Conservation (phyloP, 1,140 invertebrate genomes). For the Drosophila yakuba region DNA sequence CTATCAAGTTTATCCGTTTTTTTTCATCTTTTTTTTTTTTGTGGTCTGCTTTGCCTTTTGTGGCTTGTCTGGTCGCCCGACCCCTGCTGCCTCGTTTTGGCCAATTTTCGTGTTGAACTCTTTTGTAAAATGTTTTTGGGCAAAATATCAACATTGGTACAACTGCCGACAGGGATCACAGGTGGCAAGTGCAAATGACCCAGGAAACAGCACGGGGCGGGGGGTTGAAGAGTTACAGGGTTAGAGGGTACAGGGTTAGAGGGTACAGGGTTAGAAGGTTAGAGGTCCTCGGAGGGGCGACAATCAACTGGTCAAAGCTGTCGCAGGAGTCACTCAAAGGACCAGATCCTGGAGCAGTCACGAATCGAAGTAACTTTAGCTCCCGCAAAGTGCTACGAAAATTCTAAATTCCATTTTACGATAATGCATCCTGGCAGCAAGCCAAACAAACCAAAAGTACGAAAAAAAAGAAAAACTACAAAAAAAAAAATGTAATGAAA, state of each 20-base stretch:
- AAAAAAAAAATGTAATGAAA: conserved; percentile 18
- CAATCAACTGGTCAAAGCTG: conserved; percentile 53
- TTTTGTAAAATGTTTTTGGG: conserved; percentile 64
- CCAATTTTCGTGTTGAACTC: conserved; percentile 62
- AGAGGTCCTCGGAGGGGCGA: conserved; percentile 5
- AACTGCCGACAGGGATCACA: conserved; percentile 52
- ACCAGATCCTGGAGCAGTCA: conserved; percentile 15
- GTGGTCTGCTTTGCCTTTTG: conserved; percentile 13
- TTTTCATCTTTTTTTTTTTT: background rate
- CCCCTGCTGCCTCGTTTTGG: conserved; percentile 4
- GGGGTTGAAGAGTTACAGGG: background rate
- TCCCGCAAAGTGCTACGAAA: conserved; percentile 46
- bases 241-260: too few species aligned
- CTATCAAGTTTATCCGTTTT: conserved; percentile 61
- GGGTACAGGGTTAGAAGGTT: conserved; percentile 1
- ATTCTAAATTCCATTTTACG: conserved; percentile 66
- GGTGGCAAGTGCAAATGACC: conserved; percentile 45
- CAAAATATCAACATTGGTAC: conserved; percentile 62
- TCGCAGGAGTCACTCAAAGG: conserved; percentile 62
- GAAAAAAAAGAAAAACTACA: background rate
- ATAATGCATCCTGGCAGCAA: conserved; percentile 58
- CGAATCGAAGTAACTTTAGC: conserved; percentile 43
- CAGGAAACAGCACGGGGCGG: background rate
- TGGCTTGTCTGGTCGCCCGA: conserved; percentile 29
- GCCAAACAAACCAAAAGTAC: conserved; percentile 25